Conservation (phyloP, 1,140 invertebrate genomes). For the Dendrolimus kikuchii region DNA sequence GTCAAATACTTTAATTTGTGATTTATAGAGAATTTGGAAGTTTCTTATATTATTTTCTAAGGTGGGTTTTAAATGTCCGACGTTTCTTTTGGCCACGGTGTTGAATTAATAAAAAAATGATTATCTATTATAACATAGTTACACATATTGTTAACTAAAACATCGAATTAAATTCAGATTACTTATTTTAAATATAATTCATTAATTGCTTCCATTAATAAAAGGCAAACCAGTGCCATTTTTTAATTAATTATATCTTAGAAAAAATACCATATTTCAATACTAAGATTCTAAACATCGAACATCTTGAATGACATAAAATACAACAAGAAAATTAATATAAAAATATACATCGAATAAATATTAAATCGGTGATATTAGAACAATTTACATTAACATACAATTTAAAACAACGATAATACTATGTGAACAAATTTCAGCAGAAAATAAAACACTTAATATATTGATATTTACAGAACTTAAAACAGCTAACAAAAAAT, state of each 20-base stretch:
- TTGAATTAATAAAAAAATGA: conserved; percentile 26
- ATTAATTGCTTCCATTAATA: conserved; percentile 20
- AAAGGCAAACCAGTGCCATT: conserved; percentile 51
- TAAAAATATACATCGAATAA: conserved; percentile 61
- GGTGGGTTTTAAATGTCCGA: conserved; percentile 50
- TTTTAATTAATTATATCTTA: not conserved
- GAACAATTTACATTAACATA: conserved; percentile 57
- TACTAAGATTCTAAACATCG: conserved; percentile 11
- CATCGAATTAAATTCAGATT: conserved; percentile 24
- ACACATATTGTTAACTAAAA: conserved; percentile 27
- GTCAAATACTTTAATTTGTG: too few relatives aligned
- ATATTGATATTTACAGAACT: conserved; percentile 64
- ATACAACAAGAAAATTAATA: conserved; percentile 40
- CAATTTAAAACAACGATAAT: conserved; percentile 66
- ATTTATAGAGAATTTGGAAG: too few relatives aligned
- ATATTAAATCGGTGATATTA: conserved; percentile 56
- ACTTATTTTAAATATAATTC: conserved; percentile 25
- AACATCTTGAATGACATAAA: conserved; percentile 35
- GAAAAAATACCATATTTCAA: too few relatives aligned
- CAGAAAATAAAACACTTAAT: conserved; percentile 56
- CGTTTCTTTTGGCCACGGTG: conserved; percentile 28
- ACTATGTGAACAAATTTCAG: conserved; percentile 54
- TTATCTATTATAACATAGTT: conserved; percentile 29
- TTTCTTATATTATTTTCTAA: conserved; percentile 4
- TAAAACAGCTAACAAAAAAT: conserved; percentile 59